These are phyloP conservation scores for Fabriciana adippe DNA, from an alignment of 2,888 invertebrate genomes.

Conservation along the genomic window DNA sequence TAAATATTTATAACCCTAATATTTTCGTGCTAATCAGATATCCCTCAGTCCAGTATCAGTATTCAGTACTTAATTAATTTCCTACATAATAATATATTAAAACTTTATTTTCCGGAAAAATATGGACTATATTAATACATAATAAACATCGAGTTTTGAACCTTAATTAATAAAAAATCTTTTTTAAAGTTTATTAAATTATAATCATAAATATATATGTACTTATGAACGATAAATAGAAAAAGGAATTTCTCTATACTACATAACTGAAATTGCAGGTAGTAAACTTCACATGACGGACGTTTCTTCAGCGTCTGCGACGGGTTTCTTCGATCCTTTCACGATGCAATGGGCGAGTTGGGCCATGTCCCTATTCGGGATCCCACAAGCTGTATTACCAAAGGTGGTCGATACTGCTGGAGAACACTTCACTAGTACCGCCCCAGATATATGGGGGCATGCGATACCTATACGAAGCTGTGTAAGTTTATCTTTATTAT, in stretches of 20 bases:
- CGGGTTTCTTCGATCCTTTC: constrained; percentile 97
- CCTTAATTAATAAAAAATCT: no score
- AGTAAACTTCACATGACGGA: constrained; percentile 89
- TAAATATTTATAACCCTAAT: no score
- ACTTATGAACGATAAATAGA: no score
- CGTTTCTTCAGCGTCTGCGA: constrained; percentile 94
- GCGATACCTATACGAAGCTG: constrained; percentile 90
- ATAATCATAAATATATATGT: no score
- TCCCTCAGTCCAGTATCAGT: no score
- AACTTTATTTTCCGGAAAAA: no score
- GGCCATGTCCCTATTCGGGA: constrained; percentile 86
- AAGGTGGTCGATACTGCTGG: constrained; percentile 89
- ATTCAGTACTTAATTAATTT: no score
- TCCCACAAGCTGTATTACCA: constrained; percentile 90
- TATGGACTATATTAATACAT: no score
- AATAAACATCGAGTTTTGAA: no score
- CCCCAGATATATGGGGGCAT: constrained; percentile 86
- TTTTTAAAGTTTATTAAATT: no score
- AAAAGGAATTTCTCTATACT: background rate
- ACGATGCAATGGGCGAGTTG: constrained; percentile 91
- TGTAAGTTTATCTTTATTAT: constrained; percentile 75
- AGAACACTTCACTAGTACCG: constrained; percentile 86
- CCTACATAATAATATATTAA: no score
- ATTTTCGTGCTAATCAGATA: no score
- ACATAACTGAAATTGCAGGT: constrained; percentile 48